These are phyloP conservation scores for Nanger granti DNA, from an alignment of 2,113 vertebrate species.

Conservation along the genomic window DNA sequence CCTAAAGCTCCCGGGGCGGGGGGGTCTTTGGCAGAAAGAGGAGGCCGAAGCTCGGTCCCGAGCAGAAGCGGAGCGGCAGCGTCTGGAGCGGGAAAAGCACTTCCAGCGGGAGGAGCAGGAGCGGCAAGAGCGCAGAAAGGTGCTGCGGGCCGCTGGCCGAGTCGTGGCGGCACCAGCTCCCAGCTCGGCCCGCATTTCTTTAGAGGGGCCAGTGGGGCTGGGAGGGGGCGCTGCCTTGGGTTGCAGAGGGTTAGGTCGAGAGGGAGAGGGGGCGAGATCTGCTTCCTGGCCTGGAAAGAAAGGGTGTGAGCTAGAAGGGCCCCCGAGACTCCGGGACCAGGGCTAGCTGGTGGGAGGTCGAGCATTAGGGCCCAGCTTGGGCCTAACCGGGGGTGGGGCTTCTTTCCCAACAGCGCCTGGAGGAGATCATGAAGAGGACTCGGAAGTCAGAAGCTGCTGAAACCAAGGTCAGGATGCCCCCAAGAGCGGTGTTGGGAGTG, in stretches of 20 bases:
- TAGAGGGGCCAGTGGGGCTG: accelerated
- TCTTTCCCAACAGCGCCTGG: slow-evolving; percentile 84
- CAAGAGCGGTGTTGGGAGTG: background rate
- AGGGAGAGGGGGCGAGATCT: background rate
- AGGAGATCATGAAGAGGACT: slow-evolving; percentile 98
- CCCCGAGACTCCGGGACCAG: background rate
- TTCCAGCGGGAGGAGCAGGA: slow-evolving; percentile 98
- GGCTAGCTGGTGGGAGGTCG: background rate
- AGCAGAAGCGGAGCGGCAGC: slow-evolving; percentile 75
- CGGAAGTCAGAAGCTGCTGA: slow-evolving; percentile 88
- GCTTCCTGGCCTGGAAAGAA: background rate
- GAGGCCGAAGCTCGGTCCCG: slow-evolving; percentile 85
- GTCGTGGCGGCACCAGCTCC: background rate
- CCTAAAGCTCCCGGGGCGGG: background rate
- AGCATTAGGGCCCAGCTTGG: background rate
- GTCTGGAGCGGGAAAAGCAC: slow-evolving; percentile 94
- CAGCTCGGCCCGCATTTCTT: accelerated
- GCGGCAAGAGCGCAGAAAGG: slow-evolving; percentile 95
- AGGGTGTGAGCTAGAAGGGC: background rate
- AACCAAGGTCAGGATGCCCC: slow-evolving; percentile 79
- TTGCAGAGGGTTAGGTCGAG: background rate
- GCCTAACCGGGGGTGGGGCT: background rate
- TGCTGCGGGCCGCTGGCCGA: slow-evolving; percentile 14
- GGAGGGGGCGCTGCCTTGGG: background rate
- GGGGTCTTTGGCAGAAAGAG: slow-evolving; percentile 70